These are phyloP conservation scores for Sakesphorus luctuosus DNA, from an alignment of 2,113 vertebrate genomes.

Conservation along the genomic window DNA sequence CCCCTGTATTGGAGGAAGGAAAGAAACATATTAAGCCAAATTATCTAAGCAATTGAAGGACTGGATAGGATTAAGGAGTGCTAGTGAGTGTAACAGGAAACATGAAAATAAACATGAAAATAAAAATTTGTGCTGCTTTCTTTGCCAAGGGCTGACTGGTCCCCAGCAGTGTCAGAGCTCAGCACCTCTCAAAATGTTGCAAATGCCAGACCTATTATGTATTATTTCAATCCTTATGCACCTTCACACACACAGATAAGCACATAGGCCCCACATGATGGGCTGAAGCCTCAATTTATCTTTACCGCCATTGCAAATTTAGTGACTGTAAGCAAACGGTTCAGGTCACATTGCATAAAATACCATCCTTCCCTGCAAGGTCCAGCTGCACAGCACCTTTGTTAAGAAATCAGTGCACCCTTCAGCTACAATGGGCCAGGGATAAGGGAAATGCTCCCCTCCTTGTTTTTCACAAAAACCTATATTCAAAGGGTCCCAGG, in stretches of 20 bases:
- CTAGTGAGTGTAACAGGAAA: not conserved
- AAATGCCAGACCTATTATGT: not conserved
- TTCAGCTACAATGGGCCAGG: not conserved
- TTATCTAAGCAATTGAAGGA: not conserved
- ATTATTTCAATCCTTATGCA: not conserved
- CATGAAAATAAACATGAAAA: not conserved
- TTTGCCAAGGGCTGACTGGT: not conserved
- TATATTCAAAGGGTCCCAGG: not conserved
- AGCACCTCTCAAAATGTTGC: not conserved
- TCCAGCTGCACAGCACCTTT: not conserved
- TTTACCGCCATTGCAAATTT: not conserved
- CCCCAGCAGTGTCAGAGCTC: not conserved
- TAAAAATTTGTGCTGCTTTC: not conserved
- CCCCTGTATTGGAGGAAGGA: not conserved
- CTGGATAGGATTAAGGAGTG: not conserved
- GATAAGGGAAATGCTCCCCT: not conserved
- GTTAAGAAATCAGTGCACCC: not conserved
- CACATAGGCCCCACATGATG: not conserved
- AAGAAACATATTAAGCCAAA: not conserved
- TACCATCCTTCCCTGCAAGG: not conserved
- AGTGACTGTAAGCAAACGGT: not conserved
- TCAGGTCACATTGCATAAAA: not conserved
- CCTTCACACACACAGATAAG: not conserved
- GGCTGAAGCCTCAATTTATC: not conserved
- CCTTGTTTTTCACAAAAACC: not conserved